A percentile compares a stretch with the other conserved stretches of the same genome.
Conservation (phyloP, 30 jellyfish, hydroid and myxozoan genomes). For the Cassiopea xamachana region DNA sequence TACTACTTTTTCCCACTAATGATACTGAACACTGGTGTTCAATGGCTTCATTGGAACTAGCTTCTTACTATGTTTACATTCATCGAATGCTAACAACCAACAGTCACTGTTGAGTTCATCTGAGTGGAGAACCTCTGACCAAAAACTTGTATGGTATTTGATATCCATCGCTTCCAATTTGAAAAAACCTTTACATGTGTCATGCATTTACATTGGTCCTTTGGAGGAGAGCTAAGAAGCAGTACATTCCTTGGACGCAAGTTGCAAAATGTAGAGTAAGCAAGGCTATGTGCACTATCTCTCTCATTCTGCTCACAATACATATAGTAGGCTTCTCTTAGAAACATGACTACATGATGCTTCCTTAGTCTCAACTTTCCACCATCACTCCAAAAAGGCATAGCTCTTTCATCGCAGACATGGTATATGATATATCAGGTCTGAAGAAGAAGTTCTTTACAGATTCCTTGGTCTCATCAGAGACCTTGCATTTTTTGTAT, state of each 20-base stretch:
- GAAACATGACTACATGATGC: constrained; percentile 42
- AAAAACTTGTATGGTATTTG: constrained; percentile 9
- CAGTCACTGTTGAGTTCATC: constrained; percentile 21
- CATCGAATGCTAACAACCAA: constrained; percentile 34
- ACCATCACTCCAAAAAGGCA: constrained; percentile 37
- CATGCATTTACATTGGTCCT: constrained; percentile 52
- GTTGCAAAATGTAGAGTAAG: constrained; percentile 23
- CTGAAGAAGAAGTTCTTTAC: constrained; percentile 56
- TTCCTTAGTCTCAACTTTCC: constrained; percentile 43
- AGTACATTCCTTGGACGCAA: constrained; percentile 50
- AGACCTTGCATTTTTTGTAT: not conserved
- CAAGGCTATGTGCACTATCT: constrained; percentile 14
- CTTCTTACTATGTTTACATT: constrained; percentile 18
- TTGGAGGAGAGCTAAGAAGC: constrained; percentile 45
- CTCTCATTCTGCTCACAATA: constrained; percentile 29
- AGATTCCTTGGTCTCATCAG: constrained; percentile 39
- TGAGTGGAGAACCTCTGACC: constrained; percentile 9
- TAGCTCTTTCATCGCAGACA: constrained; percentile 56
- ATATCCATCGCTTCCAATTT: constrained; percentile 13
- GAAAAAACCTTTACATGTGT: constrained; percentile 13
- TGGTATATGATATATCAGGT: constrained; percentile 56
- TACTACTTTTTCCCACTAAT: constrained; percentile 21
- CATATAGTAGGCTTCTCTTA: constrained; percentile 51
- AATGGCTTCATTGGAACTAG: constrained; percentile 53
- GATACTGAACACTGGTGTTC: constrained; percentile 23